Evolutionary conservation across 2,888 invertebrate species (phyloP), one percentile per base, ranked within the genome.

Genomic region (Carterocephalus palaemon): DNA sequence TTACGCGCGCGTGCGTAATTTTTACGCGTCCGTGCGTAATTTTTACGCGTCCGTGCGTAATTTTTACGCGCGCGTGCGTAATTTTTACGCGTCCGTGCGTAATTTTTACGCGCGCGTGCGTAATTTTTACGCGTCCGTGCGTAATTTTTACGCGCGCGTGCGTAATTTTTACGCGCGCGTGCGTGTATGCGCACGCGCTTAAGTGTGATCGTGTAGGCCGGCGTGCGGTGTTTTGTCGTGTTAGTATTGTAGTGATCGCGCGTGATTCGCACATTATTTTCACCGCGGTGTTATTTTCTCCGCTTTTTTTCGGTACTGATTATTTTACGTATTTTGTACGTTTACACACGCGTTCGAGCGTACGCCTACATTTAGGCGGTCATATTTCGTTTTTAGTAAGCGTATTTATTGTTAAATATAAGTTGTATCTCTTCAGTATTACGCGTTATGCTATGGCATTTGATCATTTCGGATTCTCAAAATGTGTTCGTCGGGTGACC

Each of bases 271-370:
- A 59, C 47, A 49, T 55, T 59, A 46, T 50, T 59, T 57, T 53
- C 9, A 55, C 54, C 53, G 58, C 59, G 59, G 60, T 60, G 56
- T 63, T 64, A 51, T 51, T 63, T 65, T 51, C 38, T 57, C 78
- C 77, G 75, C 78, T 77, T 76, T 64, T 67, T 60, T 73, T 67
- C 65, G 53, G 76, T 80, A 79, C 80, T 80, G 80, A 79, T 78
- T 74, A 62, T 58, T 64, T 70, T 59, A 31, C 15, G 53, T 17
- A 20, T 43, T 46, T 48, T 28, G 13, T 28, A 7, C 15, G 8
- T 47, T 54, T n/a, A n/a, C n/a, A n/a, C n/a, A 57, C 56, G 52
- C 49, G 39, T 51, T 41, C 36, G 47, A 50, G 49, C 33, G 47
- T 42, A 28, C 47, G 56, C 38, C 62, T 64, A 63, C 67, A 62